These are phyloP conservation scores for Trachelipus rathkii DNA, from an alignment of 1,140 invertebrate genomes.

Conservation along the genomic window DNA sequence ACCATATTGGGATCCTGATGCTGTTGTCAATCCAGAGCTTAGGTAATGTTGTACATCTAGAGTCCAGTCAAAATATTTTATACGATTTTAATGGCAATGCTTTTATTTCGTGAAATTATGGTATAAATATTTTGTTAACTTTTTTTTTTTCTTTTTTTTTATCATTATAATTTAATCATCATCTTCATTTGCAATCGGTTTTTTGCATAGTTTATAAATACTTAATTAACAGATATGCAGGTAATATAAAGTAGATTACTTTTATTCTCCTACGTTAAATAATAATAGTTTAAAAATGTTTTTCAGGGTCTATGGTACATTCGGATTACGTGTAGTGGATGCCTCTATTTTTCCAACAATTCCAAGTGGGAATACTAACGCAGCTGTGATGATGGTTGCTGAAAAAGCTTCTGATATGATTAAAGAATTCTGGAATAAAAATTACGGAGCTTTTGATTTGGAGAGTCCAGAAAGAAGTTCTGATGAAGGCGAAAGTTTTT, in stretches of 20 bases:
- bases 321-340: slow-evolving; percentile 67
- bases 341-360: slow-evolving; percentile 73
- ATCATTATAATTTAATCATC: too few relatives aligned
- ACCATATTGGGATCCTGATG: slow-evolving; percentile 60
- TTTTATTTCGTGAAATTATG: background rate
- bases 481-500: too few relatives aligned
- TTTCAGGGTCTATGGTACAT: slow-evolving; percentile 70
- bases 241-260: too few relatives aligned
- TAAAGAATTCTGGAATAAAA: slow-evolving; percentile 49
- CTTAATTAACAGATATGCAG: too few relatives aligned
- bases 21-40: slow-evolving; percentile 69
- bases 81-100: background rate
- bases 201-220: too few relatives aligned
- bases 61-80: too few relatives aligned
- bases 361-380: slow-evolving; percentile 73
- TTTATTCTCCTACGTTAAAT: too few relatives aligned
- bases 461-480: too few relatives aligned
- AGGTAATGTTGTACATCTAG: slow-evolving; percentile 49
- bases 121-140: background rate
- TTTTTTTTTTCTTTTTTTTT: too few relatives aligned
- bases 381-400: slow-evolving; percentile 77
- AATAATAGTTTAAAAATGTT: background rate
- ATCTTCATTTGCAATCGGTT: too few relatives aligned
- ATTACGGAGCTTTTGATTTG: too few relatives aligned
- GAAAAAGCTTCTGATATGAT: slow-evolving; percentile 83